A percentile compares a stretch with the other conserved stretches of the same genome.
These are phyloP conservation scores for Proales similis DNA, from an alignment of 1,140 invertebrate genomes.

Conservation along the genomic window DNA sequence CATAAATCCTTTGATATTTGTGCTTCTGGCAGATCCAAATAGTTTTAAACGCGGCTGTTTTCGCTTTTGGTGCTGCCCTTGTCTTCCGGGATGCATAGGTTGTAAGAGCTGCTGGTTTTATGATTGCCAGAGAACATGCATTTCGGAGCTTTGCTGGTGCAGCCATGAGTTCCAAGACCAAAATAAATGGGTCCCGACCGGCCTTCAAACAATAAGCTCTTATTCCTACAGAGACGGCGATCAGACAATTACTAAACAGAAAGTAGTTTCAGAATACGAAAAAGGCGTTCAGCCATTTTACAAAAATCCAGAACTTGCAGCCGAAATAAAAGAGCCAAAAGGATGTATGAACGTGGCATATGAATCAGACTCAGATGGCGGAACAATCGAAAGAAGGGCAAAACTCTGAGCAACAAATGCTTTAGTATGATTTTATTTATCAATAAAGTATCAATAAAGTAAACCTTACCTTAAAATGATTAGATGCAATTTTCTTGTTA, in stretches of 20 bases:
- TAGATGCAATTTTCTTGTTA: no score
- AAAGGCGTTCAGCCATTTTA: conserved; percentile 28
- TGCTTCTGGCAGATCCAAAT: conserved; percentile 8
- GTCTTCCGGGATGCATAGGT: conserved; percentile 30
- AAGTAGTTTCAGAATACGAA: conserved; percentile 30
- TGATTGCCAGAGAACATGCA: conserved; percentile 6
- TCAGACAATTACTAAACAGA: conserved; percentile 28
- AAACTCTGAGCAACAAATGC: no score
- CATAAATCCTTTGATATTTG: conserved; percentile 26
- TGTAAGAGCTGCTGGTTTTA: conserved; percentile 34
- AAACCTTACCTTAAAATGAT: no score
- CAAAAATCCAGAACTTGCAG: conserved; percentile 30
- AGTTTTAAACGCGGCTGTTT: background rate
- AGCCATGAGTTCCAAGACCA: background rate
- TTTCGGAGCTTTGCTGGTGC: conserved; percentile 23
- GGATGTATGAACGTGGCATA: no score
- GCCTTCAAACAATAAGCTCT: conserved; percentile 27
- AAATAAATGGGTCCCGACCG: conserved; percentile 25
- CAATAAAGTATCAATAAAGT: no score
- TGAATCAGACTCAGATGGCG: no score
- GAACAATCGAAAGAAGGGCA: no score
- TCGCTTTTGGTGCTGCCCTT: conserved; percentile 26
- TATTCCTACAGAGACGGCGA: conserved; percentile 37
- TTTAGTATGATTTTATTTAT: no score
- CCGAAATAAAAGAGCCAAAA: no score